Conservation (phyloP, 2,797 vertebrate genomes). For the Oreonectes daqikongensis region DNA sequence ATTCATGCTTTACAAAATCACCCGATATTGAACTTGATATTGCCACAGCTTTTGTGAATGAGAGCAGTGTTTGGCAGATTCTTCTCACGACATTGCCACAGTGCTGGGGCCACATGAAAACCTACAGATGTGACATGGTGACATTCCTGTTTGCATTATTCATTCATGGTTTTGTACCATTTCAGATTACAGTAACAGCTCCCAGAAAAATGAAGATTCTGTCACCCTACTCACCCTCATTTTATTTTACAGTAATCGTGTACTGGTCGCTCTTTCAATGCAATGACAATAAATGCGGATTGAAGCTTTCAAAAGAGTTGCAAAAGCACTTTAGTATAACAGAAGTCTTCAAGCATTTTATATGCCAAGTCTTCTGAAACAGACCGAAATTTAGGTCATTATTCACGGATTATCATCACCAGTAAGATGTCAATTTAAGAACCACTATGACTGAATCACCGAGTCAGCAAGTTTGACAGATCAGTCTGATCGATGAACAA, state of each 20-base stretch:
- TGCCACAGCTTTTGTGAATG: conserved; percentile 13
- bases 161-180: not conserved
- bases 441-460: not conserved
- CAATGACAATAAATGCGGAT: too few species aligned
- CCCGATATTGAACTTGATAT: conserved; percentile 11
- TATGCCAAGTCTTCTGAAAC: too few species aligned
- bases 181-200: not conserved
- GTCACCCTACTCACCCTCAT: not conserved
- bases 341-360: too few species aligned
- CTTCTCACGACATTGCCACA: conserved; percentile 9
- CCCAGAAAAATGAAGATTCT: not conserved
- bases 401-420: not conserved
- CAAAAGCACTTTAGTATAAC: too few species aligned
- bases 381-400: too few species aligned
- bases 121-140: not conserved
- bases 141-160: not conserved
- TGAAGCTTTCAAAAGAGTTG: too few species aligned
- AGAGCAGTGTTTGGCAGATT: conserved; percentile 18
- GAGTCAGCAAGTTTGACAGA: not conserved
- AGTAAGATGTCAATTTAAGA: not conserved
- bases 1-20: conserved; percentile 41
- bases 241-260: too few species aligned
- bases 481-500: not conserved
- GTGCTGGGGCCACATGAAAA: not conserved
- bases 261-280: too few species aligned